Evolutionary conservation across 2,113 vertebrate species (phyloP), one percentile per base, ranked within the genome.

Genomic region (Daphoenositta chrysoptera): DNA sequence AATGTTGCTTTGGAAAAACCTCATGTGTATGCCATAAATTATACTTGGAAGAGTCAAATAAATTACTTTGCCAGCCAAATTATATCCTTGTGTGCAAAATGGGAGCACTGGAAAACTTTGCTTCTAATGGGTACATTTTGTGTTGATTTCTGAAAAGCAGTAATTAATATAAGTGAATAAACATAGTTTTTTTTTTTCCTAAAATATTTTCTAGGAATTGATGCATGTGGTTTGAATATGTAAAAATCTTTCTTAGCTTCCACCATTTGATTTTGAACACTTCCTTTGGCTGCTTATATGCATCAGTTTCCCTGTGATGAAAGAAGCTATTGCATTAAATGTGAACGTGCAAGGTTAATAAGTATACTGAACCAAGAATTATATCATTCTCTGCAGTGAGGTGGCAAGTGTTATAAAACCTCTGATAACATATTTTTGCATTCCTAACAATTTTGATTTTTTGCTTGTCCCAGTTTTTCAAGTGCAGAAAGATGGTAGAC

Each of bases 11-110:
- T 85, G 70, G 79, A 96, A 96, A 94, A 94, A 86, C 31, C 69
- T 97, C 54, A 64, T 82, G 83, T 94, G 54, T 66, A 84, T 94
- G 68, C 78, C 51, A 95, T 95, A 95, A 96, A 92, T 95, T 97
- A 93, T 94, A 86, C 84, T 65, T 85, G 7, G 69, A 84, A 93
- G 78, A 89, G 81, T 96, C 64, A 88, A 71, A 83, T 82, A 94
- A 93, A 97, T 97, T 94, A 88, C 64, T 96, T 97, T 94, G 42
- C 22, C 19, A 92, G 64, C 13, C 69, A 97, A 92, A 90, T 94
- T 78, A 94, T 95, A 95, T 97, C 61, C 53, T 90, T 19, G 53
- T 70, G 50, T 58, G 30, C 45, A 51, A 94, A 93, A 53, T 35
- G 88, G 58, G 39, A 82, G 2, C 35, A 54, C 44, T 71, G 69